Percentiles rank a stretch among this genome's conserved stretches.
Evolutionary conservation across 2,888 invertebrate genomes (phyloP).

Genomic region (Mimachlamys varia): DNA sequence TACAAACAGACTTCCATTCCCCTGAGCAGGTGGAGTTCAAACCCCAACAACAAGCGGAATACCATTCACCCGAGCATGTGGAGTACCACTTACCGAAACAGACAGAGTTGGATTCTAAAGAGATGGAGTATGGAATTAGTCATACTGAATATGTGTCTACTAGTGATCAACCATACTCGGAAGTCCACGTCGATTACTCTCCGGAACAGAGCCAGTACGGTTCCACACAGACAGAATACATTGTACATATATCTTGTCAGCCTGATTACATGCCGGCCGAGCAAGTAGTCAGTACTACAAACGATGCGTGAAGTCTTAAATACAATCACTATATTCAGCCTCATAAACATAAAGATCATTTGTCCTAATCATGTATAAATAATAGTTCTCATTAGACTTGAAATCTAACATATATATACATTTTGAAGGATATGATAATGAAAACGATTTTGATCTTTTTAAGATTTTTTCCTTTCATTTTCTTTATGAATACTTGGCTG

Average conservation of each 20-base stretch:
- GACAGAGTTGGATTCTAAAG: background rate
- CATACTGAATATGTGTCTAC: background rate
- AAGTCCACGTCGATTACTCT: background rate
- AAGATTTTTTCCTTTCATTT: too few species aligned
- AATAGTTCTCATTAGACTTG: too few species aligned
- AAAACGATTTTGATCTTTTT: too few species aligned
- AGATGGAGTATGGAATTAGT: background rate
- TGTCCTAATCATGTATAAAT: too few species aligned
- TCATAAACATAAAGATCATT: too few species aligned
- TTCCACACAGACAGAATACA: background rate
- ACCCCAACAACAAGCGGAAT: background rate
- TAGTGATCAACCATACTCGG: background rate
- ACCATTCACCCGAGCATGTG: background rate
- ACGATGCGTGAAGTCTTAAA: background rate
- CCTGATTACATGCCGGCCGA: background rate
- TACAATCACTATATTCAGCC: too few species aligned
- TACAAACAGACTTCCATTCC: background rate
- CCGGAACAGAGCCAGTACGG: background rate
- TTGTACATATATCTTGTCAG: conserved; percentile 11
- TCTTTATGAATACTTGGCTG: too few species aligned
- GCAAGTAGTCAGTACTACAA: background rate
- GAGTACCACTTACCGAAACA: background rate
- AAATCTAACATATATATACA: too few species aligned
- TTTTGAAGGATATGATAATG: too few species aligned
- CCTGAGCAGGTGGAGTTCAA: background rate